These are phyloP conservation scores for Drosophila gaucha DNA, from an alignment of 2,888 invertebrate species.

Conservation along the genomic window DNA sequence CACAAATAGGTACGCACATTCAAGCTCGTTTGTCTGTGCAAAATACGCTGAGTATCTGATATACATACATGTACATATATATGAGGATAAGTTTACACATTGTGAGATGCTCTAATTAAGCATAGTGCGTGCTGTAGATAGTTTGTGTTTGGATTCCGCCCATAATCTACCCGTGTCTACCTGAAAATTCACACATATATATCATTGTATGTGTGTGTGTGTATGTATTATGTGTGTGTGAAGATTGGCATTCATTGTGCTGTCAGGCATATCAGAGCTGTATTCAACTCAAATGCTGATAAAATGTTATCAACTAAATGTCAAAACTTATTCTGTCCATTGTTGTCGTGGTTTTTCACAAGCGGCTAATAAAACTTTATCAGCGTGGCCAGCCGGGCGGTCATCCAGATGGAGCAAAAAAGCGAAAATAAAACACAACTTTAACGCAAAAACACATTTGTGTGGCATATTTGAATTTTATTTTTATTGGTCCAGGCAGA, in stretches of 20 bases:
- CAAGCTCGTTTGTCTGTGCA: not conserved
- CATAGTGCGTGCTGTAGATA: conserved; percentile 10
- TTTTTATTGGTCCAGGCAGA: conserved; percentile 21
- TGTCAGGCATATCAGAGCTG: conserved; percentile 27
- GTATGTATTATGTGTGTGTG: conserved; percentile 24
- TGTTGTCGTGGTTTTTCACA: conserved; percentile 37
- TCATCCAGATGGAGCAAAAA: conserved; percentile 17
- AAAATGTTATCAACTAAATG: conserved; percentile 69
- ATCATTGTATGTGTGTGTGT: not conserved
- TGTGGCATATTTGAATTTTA: conserved; percentile 19
- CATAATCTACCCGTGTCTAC: conserved; percentile 29
- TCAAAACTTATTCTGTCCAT: conserved; percentile 54
- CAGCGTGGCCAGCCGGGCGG: conserved; percentile 20
- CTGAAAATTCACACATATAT: not conserved
- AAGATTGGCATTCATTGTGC: conserved; percentile 44
- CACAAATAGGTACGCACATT: conserved; percentile 4
- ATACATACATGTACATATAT: not conserved
- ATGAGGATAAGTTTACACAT: not conserved
- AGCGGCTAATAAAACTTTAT: conserved; percentile 44
- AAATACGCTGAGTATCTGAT: not conserved
- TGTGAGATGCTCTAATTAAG: conserved; percentile 33
- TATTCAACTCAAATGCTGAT: conserved; percentile 56
- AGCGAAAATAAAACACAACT: conserved; percentile 6
- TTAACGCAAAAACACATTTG: not conserved
- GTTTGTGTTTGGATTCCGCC: conserved; percentile 25